Evolutionary conservation across 2,113 vertebrate genomes (phyloP), one percentile per base, ranked within the genome.

Genomic region (Passer montanus): DNA sequence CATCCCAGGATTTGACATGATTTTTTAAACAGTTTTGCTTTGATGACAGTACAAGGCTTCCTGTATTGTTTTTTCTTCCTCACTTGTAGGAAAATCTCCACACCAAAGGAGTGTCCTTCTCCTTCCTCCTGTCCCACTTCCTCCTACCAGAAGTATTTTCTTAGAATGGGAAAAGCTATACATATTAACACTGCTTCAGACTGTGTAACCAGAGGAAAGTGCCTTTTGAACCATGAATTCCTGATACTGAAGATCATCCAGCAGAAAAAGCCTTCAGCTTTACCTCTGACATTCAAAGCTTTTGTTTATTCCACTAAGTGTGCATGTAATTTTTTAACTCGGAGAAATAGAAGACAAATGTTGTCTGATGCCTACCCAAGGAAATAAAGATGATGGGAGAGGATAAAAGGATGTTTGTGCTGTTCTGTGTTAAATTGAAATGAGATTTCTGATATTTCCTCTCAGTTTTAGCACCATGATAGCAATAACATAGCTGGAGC

Each of bases 271-370:
- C 90, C 92, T 91, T 97, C 84, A 95, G 92, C 94, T 84, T 81
- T 94, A 96, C 79, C 93, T 93, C 64, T 96, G 90, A 96, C 90
- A 94, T 94, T 93, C 94, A 96, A 91, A 90, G 76, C 23, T 89
- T 90, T 88, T 84, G 56, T 79, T 91, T 95, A 89, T 92, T 94
- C 87, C 85, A 89, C n/a, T 56, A 67, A 81, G 41, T 0, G 0
- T 68, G 66, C 44, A 72, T 67, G 56, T 53, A 43, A 84, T 84
- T 89, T 84, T 77, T 94, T 64, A 64, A 82, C 23, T 79, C n/a
- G 11, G 37, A 78, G 79, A 89, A 90, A 73, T 2, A 88, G 84
- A 84, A 80, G 31, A 59, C 31, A 73, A 85, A 67, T 49, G 13
- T 84, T 89, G 60, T 78, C 49, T 75, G 60, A 78, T 73, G 73